Evolutionary conservation across 2,797 vertebrate species (phyloP), one percentile per base, ranked within the genome.

Genomic region (Helostoma temminkii): DNA sequence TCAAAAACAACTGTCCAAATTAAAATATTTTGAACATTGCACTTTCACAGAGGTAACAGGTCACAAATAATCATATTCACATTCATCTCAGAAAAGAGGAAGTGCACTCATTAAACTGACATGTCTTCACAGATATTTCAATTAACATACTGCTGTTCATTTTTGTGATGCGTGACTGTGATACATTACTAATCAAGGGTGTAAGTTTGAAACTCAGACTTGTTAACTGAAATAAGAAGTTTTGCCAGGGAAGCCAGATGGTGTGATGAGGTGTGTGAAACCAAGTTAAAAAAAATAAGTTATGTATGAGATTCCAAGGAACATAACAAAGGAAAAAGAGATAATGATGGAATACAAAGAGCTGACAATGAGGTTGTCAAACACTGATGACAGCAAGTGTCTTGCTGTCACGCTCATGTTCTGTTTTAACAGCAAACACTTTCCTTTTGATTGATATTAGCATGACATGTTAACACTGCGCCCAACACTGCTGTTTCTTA

Each of bases 401-500:
- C 56, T 24, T 22, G 5, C 56, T 64, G 60, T 52, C 32, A 30
- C 24, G 19, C 19, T 67, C 49, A 47, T 77, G 50, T 73, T 34
- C 43, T 1, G 0, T 57, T 65, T 49, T 52, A 46, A 37, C 34
- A 34, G 21, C 36, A 9, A 43, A 49, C 2, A 16, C 54, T 65
- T 72, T 73, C 6, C 9, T 25, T 68, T 60, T 54, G 65, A 71
- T 65, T 71, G 52, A 81, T 70, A 61, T 60, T 48, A 54, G 73
- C 47, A 71, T 52, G 25, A 68, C 56, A 52, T 73, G 45, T 76
- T 58, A 62, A 82, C 74, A 80, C 43, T 24, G 46, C 21, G 54
- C 24, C 28, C 25, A 25, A 32, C 39, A 69, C 69, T 85, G 74
- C 80, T 77, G 66, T 78, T 57, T 77, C 78, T 84, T 63, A 80